Conservation (phyloP, 1,140 invertebrate genomes). For the Formica selysi region DNA sequence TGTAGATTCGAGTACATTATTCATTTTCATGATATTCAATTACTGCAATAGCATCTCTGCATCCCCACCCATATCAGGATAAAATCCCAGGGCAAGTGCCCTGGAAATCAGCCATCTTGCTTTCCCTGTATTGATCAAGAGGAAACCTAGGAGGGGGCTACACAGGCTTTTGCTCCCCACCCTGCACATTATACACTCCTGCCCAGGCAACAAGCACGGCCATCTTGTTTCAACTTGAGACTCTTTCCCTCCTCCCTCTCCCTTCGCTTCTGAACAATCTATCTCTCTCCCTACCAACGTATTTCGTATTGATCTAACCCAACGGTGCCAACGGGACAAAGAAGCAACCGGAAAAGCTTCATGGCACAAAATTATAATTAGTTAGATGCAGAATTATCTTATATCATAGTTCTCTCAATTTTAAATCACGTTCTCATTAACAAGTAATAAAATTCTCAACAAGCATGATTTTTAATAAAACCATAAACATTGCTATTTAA, state of each 20-base stretch:
- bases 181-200: slow-evolving; percentile 72
- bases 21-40: slow-evolving; percentile 49
- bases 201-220: slow-evolving; percentile 77
- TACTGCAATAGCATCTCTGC: slow-evolving; percentile 41
- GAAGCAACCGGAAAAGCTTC: slow-evolving; percentile 57
- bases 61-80: slow-evolving; percentile 73
- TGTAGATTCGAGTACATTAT: background rate
- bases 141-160: slow-evolving; percentile 77
- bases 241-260: slow-evolving; percentile 67
- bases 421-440: background rate
- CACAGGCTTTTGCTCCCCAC: slow-evolving; percentile 72
- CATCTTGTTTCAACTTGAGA: slow-evolving; percentile 85
- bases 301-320: slow-evolving; percentile 84
- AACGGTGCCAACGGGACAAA: slow-evolving; percentile 71
- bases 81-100: slow-evolving; percentile 84
- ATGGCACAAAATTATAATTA: slow-evolving; percentile 32
- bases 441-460: background rate
- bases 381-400: background rate
- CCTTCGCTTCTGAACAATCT: slow-evolving; percentile 47
- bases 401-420: background rate
- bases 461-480: background rate
- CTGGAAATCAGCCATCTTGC: slow-evolving; percentile 86
- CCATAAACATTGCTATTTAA: background rate
- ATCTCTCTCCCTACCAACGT: slow-evolving; percentile 58
- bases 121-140: slow-evolving; percentile 86